Evolutionary conservation across 1,140 invertebrate genomes (phyloP), one percentile per base, ranked within the genome.

Genomic region (Bombus impatiens): DNA sequence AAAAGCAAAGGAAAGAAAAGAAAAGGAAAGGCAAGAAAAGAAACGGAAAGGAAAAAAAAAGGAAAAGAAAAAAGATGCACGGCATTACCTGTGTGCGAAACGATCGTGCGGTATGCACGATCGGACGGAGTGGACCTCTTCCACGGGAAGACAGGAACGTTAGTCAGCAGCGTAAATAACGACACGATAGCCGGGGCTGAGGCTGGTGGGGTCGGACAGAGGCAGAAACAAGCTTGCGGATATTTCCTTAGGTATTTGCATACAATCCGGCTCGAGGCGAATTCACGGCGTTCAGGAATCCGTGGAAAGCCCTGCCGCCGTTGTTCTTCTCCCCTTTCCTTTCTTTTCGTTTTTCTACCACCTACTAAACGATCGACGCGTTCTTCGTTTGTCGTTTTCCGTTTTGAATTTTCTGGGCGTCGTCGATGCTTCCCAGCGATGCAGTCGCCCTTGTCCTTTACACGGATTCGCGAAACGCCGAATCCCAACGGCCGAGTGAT

Each of bases 161-260:
- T 84, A 79, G 76, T 84, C 83, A 85, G 67, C 77, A 40, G 78
- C 77, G 83, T 85, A 80, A 84, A 78, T 79, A 79, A 79, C 83
- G 75, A 76, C 62, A 78, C 44, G 82, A 78, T 40, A 53, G 74
- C n/a, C 80, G 65, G 32, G 65, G 67, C 62, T 47, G 75, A 70
- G 82, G 62, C 44, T 70, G 72, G 32, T 35, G 72, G n/a, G 32
- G 59, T 53, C 59, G 32, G 32, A 42, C 72, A 65, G 42, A 72
- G 65, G 42, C 37, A 57, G 84, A 86, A 47, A 78, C 74, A 82
- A 75, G 67, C 47, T 59, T 70, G 59, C 79, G 81, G 89, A 89
- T 89, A 81, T 86, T 88, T 89, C 89, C 86, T 42, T 71, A 35
- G 28, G 44, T 90, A 90, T 90, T 90, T 90, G 83, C 88, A 90